These are phyloP conservation scores for Caenorhabditis uteleia DNA, from an alignment of 2,888 invertebrate species.

Conservation along the genomic window DNA sequence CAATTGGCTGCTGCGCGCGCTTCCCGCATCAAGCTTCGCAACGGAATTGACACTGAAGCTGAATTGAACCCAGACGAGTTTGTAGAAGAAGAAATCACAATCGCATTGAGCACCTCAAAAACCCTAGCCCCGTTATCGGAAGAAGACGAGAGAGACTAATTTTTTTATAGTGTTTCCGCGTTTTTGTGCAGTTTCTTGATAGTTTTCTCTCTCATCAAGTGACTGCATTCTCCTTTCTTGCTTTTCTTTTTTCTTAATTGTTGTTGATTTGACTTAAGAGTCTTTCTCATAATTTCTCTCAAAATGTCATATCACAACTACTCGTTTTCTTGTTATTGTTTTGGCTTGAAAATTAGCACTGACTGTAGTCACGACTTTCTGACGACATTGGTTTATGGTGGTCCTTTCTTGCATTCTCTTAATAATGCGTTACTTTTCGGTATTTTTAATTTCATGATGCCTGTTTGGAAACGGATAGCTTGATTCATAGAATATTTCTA, in stretches of 20 bases:
- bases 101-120: conserved; percentile 60
- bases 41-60: conserved; percentile 54
- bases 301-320: conserved; percentile 14
- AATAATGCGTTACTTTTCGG: conserved; percentile 38
- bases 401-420: too few relatives aligned
- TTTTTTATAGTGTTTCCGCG: not conserved
- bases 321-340: conserved; percentile 17
- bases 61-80: conserved; percentile 47
- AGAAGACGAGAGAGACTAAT: conserved; percentile 46
- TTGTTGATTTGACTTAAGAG: conserved; percentile 6
- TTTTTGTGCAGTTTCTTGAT: conserved; percentile 5
- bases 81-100: conserved; percentile 63
- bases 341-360: conserved; percentile 3
- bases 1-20: conserved; percentile 31
- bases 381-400: not conserved
- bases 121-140: conserved; percentile 43
- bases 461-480: conserved; percentile 30
- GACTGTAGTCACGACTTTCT: not conserved
- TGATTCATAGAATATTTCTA: not conserved
- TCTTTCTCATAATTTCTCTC: too few relatives aligned
- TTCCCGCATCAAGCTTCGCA: conserved; percentile 48
- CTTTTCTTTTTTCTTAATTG: not conserved
- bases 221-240: not conserved
- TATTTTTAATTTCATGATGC: conserved; percentile 40
- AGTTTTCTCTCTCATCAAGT: conserved; percentile 5